These are phyloP conservation scores for Lycorma delicatula DNA, from an alignment of 1,140 invertebrate species.

Conservation along the genomic window DNA sequence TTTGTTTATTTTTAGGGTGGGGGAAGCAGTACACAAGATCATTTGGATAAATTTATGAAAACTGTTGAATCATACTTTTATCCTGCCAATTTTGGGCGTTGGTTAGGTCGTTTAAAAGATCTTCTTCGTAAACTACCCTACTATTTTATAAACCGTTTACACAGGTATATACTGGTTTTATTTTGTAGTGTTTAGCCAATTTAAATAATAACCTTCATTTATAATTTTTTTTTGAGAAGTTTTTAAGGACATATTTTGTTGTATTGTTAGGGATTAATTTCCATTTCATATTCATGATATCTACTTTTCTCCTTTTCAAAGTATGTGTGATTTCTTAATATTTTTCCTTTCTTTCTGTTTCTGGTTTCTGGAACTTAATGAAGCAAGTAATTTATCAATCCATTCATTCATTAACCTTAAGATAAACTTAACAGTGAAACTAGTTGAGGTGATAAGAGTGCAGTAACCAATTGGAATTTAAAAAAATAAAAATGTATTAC, in stretches of 20 bases:
- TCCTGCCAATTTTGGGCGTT: constrained; percentile 76
- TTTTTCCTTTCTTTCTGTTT: too few species aligned
- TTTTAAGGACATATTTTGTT: neutral
- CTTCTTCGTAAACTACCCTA: constrained; percentile 50
- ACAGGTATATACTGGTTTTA: constrained; percentile 38
- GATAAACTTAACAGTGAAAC: too few species aligned
- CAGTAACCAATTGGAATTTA: too few species aligned
- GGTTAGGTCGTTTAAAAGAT: constrained; percentile 56
- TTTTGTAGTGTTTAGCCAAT: neutral
- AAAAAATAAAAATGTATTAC: too few species aligned
- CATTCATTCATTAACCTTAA: too few species aligned
- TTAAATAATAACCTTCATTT: too few species aligned
- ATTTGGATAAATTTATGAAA: constrained; percentile 73
- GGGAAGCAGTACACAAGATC: constrained; percentile 50
- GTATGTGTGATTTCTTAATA: too few species aligned
- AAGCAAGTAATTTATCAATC: too few species aligned
- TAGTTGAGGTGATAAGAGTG: too few species aligned
- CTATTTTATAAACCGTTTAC: constrained; percentile 49
- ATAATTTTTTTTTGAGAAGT: neutral
- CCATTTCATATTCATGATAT: constrained; percentile 14
- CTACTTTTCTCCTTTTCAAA: too few species aligned
- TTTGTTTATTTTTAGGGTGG: constrained; percentile 40
- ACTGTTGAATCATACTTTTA: constrained; percentile 82
- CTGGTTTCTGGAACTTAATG: too few species aligned
- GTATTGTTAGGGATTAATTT: neutral